phyloP scores from a whole-genome alignment of 2,888 invertebrate species.

The Spisula subtruncata region DNA sequence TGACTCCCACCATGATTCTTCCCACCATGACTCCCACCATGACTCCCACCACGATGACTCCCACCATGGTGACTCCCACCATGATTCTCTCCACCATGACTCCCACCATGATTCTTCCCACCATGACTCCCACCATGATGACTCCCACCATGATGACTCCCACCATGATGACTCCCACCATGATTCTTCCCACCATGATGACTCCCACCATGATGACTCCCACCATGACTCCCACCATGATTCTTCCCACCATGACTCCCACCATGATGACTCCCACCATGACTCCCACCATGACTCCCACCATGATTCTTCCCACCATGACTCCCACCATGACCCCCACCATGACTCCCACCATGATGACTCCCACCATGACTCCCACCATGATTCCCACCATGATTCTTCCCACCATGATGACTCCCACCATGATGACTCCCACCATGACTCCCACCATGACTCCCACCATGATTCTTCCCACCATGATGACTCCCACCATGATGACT shows the following conservation, averaged over 20 bases:
- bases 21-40: not conserved
- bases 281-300: not conserved
- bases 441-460: not conserved
- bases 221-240: not conserved
- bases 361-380: not conserved
- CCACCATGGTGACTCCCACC: constrained; percentile 17
- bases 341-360: not conserved
- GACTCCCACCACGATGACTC: not conserved
- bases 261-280: constrained; percentile 20
- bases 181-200: not conserved
- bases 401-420: not conserved
- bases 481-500: not conserved
- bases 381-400: not conserved
- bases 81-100: not conserved
- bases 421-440: not conserved
- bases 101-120: not conserved
- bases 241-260: not conserved
- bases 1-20: no score
- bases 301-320: not conserved
- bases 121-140: not conserved
- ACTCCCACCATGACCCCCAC: not conserved
- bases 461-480: not conserved
- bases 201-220: not conserved
- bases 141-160: not conserved
- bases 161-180: not conserved